phyloP scores from a whole-genome alignment of 2,888 invertebrate species.

The Lepidocyrtinus sp. region DNA sequence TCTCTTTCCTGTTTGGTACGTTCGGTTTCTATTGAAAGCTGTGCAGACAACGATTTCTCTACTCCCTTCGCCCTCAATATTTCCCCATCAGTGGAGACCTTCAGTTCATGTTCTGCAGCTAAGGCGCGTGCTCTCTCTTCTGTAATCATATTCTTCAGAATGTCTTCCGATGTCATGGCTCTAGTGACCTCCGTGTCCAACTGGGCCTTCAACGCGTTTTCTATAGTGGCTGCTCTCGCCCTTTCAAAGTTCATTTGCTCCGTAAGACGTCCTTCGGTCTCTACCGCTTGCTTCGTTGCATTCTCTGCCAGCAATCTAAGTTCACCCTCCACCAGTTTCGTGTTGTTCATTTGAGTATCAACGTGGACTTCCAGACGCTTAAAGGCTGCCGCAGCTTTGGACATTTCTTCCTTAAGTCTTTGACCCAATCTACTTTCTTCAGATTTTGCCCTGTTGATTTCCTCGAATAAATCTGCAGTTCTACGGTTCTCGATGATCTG shows the following conservation, averaged over 20 bases:
- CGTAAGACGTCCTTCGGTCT: slow-evolving; percentile 24
- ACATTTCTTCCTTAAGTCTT: slow-evolving; percentile 46
- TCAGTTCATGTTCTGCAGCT: slow-evolving; percentile 38
- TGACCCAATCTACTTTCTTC: slow-evolving; percentile 35
- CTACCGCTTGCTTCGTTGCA: slow-evolving; percentile 2
- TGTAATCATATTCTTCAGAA: neutral
- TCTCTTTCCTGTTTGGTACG: slow-evolving; percentile 35
- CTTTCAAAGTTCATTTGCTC: slow-evolving; percentile 41
- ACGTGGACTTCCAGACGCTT: slow-evolving; percentile 47
- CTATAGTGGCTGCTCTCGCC: slow-evolving; percentile 19
- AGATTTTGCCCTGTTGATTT: slow-evolving; percentile 43
- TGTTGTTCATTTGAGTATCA: slow-evolving; percentile 26
- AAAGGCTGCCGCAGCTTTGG: slow-evolving; percentile 47
- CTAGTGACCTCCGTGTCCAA: slow-evolving; percentile 39
- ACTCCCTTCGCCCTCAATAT: slow-evolving; percentile 46
- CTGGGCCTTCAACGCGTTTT: slow-evolving; percentile 25
- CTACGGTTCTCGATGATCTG: slow-evolving; percentile 42
- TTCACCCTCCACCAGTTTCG: slow-evolving; percentile 2
- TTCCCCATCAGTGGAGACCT: slow-evolving; percentile 43
- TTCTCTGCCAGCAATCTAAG: neutral
- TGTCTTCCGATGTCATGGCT: slow-evolving; percentile 32
- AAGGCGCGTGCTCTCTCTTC: slow-evolving; percentile 34
- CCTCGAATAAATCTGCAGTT: slow-evolving; percentile 46
- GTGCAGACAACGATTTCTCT: slow-evolving; percentile 43
- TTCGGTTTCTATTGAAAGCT: slow-evolving; percentile 36